These are phyloP conservation scores for Anhinga rufa DNA, from an alignment of 2,113 vertebrate species.

Conservation along the genomic window DNA sequence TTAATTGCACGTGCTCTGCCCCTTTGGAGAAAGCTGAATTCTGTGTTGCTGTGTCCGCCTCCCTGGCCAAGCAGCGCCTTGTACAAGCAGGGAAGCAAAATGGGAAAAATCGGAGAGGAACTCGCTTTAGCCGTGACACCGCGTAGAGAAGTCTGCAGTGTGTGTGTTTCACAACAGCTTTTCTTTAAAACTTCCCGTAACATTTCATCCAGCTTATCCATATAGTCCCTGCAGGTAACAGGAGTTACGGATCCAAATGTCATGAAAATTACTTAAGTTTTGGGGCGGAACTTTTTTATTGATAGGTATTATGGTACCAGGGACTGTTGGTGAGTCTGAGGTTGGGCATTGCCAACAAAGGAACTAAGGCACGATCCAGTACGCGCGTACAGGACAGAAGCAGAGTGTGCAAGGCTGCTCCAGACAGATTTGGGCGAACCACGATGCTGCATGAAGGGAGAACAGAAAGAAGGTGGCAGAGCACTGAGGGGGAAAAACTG, in stretches of 20 bases:
- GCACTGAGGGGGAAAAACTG: not conserved
- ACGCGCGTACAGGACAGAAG: not conserved
- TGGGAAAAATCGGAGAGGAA: not conserved
- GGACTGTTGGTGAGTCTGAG: not conserved
- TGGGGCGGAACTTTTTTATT: not conserved
- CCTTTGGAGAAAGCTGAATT: not conserved
- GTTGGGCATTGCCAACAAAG: not conserved
- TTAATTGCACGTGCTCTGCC: not conserved
- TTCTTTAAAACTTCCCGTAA: not conserved
- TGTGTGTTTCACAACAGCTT: not conserved
- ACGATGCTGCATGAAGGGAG: not conserved
- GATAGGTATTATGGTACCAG: not conserved
- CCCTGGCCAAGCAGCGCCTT: not conserved
- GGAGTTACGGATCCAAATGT: not conserved
- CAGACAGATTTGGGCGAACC: not conserved
- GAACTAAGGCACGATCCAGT: not conserved
- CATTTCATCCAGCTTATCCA: not conserved
- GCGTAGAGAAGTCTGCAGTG: not conserved
- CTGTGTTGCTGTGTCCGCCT: not conserved
- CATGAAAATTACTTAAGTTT: not conserved
- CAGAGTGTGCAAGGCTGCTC: not conserved
- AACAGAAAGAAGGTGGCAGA: not conserved
- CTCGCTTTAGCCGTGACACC: not conserved
- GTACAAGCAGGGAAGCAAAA: not conserved
- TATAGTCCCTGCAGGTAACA: not conserved